Evolutionary conservation across 1,140 invertebrate species (phyloP).

Genomic region (Trichonephila inaurata): DNA sequence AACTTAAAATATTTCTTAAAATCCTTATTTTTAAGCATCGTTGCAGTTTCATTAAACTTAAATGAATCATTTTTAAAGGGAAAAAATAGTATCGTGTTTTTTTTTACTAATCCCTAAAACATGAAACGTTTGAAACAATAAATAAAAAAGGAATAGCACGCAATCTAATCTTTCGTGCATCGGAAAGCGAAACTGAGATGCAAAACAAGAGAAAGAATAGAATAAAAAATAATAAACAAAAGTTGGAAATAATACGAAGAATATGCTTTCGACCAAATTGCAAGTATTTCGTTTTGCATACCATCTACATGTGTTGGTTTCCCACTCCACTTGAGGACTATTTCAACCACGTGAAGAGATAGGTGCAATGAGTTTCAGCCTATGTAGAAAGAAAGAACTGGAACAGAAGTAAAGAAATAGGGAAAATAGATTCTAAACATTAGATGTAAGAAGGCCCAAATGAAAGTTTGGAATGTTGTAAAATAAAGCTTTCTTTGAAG

Average conservation of each 20-base stretch:
- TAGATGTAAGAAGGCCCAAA: slow-evolving; percentile 55
- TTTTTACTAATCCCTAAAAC: not conserved
- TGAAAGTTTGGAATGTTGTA: slow-evolving; percentile 60
- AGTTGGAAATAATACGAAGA: slow-evolving; percentile 15
- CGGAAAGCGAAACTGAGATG: slow-evolving; percentile 11
- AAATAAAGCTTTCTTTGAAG: not conserved
- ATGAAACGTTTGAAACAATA: not conserved
- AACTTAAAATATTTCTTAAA: too few species aligned
- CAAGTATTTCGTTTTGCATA: slow-evolving; percentile 57
- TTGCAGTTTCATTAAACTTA: not conserved
- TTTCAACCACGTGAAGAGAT: slow-evolving; percentile 1
- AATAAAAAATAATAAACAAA: not conserved
- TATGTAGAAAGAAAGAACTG: slow-evolving; percentile 24
- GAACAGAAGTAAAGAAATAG: not conserved
- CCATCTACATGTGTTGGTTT: not conserved
- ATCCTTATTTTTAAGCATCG: not conserved
- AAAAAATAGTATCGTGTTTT: not conserved
- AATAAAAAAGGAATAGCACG: slow-evolving; percentile 6
- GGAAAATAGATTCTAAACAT: slow-evolving; percentile 44
- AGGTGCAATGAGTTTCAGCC: not conserved
- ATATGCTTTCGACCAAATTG: slow-evolving; percentile 47
- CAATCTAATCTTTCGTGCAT: slow-evolving; percentile 20
- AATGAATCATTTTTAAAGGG: not conserved
- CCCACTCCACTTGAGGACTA: slow-evolving; percentile 40
- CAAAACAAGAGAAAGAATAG: not conserved